Base-by-base conservation (phyloP, 30 jellyfish, hydroid and myxozoan genomes). In the Pelagia noctiluca region DNA sequence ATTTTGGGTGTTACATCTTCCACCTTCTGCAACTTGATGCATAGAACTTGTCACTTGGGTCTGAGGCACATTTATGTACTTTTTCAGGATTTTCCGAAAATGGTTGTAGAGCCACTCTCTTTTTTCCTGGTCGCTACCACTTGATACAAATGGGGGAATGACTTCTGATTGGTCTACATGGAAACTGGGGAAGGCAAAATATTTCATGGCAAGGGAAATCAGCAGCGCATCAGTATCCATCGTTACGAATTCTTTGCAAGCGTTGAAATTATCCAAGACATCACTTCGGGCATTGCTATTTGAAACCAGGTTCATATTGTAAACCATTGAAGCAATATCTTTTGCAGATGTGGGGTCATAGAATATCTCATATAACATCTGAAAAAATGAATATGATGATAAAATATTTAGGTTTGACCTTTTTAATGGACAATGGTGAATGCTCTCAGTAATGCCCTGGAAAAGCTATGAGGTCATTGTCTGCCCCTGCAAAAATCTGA, bases 311-410 rank as follows among this genome's bases (percentile, higher is more conserved):
- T 63, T 63, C 77, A 63, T 63, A 22, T 30, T 28, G 22, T 34
- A 63, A 2, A 21, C 2, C 52, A 63, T 34, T 2, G 77, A 28
- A 2, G 53, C 77, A 63, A 63, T 22, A 63, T 63, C 77, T 25
- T 63, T 63, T 34, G 52, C 77, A 7, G 77, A 63, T 3, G n/a
- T 25, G 7, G 10, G 7, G 22, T 63, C 28, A 30, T 34, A 34
- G 54, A 63, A 63, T 34, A 63, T 28, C 22, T 30, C 77, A 25
- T 63, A 30, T 25, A 28, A 28, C 2, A 63, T 63, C 77, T 63
- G 23, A 2, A 34, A 63, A 25, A 28, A 25, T n/a, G n/a, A n/a
- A n/a, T n/a, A n/a, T n/a, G n/a, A n/a, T n/a, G n/a, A n/a, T n/a
- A 48, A 48, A 48, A 48, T 48, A 11, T 13, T 48, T 11, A 13